A percentile compares a stretch with the other conserved stretches of the same genome.
phyloP scores from a whole-genome alignment of 2,888 invertebrate species.

The Heliconius charithonia region DNA sequence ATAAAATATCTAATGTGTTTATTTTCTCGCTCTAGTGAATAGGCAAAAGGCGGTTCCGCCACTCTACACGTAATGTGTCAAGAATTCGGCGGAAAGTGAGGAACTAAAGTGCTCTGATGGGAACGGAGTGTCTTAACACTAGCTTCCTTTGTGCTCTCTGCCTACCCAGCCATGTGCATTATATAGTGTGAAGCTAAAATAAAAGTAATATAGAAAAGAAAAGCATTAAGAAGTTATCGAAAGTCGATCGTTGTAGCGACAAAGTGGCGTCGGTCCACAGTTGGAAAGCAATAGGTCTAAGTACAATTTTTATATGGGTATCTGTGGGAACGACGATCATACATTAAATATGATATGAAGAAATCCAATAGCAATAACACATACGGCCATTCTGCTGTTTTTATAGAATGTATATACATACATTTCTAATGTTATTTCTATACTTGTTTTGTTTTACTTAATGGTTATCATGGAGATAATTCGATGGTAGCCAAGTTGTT shows the following conservation, averaged over 20 bases:
- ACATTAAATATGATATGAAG: conserved; percentile 39
- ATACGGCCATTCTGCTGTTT: conserved; percentile 20
- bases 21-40: too few species aligned
- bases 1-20: too few species aligned
- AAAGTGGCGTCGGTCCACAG: conserved; percentile 34
- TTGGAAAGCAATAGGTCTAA: conserved; percentile 34
- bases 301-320: conserved; percentile 32
- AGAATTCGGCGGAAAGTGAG: too few species aligned
- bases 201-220: conserved; percentile 4
- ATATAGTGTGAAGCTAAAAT: too few species aligned
- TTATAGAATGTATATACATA: conserved; percentile 8
- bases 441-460: background rate
- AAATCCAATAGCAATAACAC: conserved; percentile 37
- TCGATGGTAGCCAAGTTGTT: background rate
- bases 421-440: background rate
- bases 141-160: background rate
- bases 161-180: too few species aligned
- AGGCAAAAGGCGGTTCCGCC: too few species aligned
- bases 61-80: too few species aligned
- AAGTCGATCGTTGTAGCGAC: conserved; percentile 33
- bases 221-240: conserved; percentile 23
- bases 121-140: background rate
- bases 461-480: background rate
- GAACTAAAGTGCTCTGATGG: background rate
- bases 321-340: conserved; percentile 38